Base-by-base conservation (phyloP, 2,888 invertebrate species). In the Lamellibrachia columna region DNA sequence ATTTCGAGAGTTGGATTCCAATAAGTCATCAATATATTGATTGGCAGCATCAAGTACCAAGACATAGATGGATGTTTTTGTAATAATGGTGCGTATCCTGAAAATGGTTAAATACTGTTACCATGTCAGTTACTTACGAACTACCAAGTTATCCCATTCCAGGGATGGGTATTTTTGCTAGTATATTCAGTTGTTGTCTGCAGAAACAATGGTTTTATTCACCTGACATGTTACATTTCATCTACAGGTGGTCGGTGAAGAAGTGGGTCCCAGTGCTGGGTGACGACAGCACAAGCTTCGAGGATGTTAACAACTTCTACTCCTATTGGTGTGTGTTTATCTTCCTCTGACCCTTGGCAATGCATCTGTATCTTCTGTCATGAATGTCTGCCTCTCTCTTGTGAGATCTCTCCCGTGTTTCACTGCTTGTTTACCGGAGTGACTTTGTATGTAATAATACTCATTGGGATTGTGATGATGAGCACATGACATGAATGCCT, bases 271-370 rank as follows among this genome's bases (percentile, higher is more conserved):
- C 99, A 92, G 97, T 97, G 93, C 97, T 99, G 92, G 98, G 98
- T 8, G 97, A 98, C 95, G 97, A 97, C n/a, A 97, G 98, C 93
- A 98, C 98, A 92, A 97, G 98, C 1, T 97, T 98, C 92, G 98
- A 98, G 94, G 98, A 98, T 95, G 99, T 99, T 0, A 99, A 99
- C 96, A 97, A 97, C 91, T 99, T 99, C 97, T 99, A 99, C 96
- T 98, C 98, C 28, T 99, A 99, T 96, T 99, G 99, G 99, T 99
- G 75, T 22, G 75, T 75, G 6, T 75, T 15, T 60, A 15, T 4
- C 9, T 22, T 60, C 1, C 11, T 9, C 15, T 75, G 75, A 15
- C 75, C 75, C 15, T 22, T 75, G 15, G 4, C 22, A 75, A 75
- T 15, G 3, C 22, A 75, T 3, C 6, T 75, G 75, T 75, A 75